phyloP scores from a whole-genome alignment of 1,140 invertebrate species.

The Neodiprion pinetum region DNA sequence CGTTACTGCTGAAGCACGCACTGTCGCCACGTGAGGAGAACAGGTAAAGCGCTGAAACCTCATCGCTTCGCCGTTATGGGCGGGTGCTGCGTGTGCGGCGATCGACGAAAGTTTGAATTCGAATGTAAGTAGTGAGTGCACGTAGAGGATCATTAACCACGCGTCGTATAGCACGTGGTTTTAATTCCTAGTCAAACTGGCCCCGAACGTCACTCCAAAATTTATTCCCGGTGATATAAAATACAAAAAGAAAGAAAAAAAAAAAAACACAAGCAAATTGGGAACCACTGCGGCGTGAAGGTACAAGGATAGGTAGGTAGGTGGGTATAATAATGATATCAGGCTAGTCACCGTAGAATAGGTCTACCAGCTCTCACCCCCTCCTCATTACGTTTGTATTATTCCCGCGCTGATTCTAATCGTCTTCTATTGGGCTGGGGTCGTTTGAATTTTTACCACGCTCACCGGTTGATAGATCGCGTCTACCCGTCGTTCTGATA shows the following conservation, averaged over 20 bases:
- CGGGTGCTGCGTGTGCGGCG: no score
- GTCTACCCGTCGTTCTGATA: neutral
- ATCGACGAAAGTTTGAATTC: neutral
- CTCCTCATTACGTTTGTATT: slow-evolving; percentile 7
- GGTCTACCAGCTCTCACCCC: neutral
- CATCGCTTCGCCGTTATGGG: neutral
- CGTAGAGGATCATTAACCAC: neutral
- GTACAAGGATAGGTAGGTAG: neutral
- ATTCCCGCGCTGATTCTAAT: slow-evolving; percentile 7
- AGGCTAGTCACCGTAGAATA: slow-evolving; percentile 4
- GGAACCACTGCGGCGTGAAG: slow-evolving; percentile 2
- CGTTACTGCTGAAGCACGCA: neutral
- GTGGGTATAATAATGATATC: slow-evolving; percentile 1
- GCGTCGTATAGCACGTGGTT: neutral
- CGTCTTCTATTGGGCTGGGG: slow-evolving; percentile 6
- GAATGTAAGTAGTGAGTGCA: neutral
- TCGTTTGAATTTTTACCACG: slow-evolving; percentile 7
- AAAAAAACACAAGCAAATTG: neutral
- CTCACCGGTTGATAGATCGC: slow-evolving; percentile 6
- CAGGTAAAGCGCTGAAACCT: neutral
- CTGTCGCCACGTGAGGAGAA: neutral
- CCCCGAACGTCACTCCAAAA: neutral
- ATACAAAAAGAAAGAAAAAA: neutral
- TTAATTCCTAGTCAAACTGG: neutral
- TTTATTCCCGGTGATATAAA: neutral